Conservation (phyloP, 2,888 invertebrate genomes). For the Morpho deidamia region DNA sequence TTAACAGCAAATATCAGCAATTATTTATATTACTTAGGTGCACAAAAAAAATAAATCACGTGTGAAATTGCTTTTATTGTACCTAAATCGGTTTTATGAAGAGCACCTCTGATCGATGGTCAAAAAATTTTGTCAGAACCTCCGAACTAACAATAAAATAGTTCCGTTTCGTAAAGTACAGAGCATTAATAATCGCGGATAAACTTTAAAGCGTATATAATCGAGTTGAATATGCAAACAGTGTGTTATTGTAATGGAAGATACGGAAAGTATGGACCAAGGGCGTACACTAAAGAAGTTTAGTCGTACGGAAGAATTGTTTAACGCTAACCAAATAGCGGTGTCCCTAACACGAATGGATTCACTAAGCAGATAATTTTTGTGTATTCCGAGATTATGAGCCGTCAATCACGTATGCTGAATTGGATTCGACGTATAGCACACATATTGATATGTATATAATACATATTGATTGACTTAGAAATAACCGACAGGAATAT, state of each 20-base stretch:
- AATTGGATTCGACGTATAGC: not conserved
- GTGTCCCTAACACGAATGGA: conserved; percentile 56
- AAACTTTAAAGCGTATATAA: conserved; percentile 60
- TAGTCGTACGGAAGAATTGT: conserved; percentile 73
- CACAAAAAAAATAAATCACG: too few species aligned
- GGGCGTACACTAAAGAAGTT: conserved; percentile 55
- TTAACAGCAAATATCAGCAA: too few species aligned
- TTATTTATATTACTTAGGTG: too few species aligned
- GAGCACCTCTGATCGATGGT: too few species aligned
- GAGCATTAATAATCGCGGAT: conserved; percentile 19
- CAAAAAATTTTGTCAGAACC: too few species aligned
- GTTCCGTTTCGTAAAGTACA: not conserved
- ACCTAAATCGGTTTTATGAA: too few species aligned
- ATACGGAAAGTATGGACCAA: conserved; percentile 51
- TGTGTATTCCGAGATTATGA: conserved; percentile 52
- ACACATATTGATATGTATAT: too few species aligned
- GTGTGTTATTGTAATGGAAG: conserved; percentile 43
- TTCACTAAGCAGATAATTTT: conserved; percentile 74
- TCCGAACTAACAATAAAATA: too few species aligned
- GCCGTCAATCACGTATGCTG: conserved; percentile 56
- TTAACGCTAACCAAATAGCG: conserved; percentile 76
- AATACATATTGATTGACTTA: too few species aligned
- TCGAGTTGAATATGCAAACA: conserved; percentile 67
- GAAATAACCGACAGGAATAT: too few species aligned
- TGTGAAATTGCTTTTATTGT: too few species aligned